These are phyloP conservation scores for Ophion ventricosus DNA, from an alignment of 2,888 invertebrate species.

Conservation along the genomic window DNA sequence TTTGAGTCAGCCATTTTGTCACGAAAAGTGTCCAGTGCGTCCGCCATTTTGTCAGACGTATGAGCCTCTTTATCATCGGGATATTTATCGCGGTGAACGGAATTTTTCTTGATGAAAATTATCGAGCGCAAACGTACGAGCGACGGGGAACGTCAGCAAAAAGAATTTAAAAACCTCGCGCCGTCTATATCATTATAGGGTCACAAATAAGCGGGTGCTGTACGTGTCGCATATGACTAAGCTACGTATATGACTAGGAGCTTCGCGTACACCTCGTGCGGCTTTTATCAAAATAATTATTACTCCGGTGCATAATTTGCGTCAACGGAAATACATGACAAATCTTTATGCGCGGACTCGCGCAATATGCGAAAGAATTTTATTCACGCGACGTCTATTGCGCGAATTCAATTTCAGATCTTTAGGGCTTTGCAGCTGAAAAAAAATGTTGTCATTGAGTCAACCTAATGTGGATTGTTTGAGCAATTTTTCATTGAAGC, in stretches of 20 bases:
- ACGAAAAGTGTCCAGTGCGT: background rate
- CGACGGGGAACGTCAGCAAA: constrained; percentile 36
- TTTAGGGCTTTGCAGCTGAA: too few relatives aligned
- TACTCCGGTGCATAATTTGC: constrained; percentile 1
- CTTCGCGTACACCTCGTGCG: constrained; percentile 10
- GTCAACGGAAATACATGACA: constrained; percentile 38
- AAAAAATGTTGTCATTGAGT: too few relatives aligned
- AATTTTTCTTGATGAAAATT: constrained; percentile 17
- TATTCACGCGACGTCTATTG: too few relatives aligned
- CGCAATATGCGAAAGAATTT: constrained; percentile 1
- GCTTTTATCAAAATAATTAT: constrained; percentile 42
- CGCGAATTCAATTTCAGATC: too few relatives aligned
- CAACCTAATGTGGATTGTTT: too few relatives aligned
- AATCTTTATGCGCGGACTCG: constrained; percentile 14
- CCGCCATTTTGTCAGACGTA: background rate
- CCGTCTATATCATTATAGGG: constrained; percentile 38
- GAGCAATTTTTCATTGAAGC: too few relatives aligned
- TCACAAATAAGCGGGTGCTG: constrained; percentile 31
- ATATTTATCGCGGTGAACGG: background rate
- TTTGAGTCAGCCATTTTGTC: background rate
- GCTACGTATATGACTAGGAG: constrained; percentile 37
- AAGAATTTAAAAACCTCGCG: constrained; percentile 8
- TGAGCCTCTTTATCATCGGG: background rate
- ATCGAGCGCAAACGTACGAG: background rate
- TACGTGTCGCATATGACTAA: constrained; percentile 38